Percentiles rank a stretch among this genome's conserved stretches.
Conservation (phyloP, 2,113 vertebrate species). For the Toxotes chatareus region DNA sequence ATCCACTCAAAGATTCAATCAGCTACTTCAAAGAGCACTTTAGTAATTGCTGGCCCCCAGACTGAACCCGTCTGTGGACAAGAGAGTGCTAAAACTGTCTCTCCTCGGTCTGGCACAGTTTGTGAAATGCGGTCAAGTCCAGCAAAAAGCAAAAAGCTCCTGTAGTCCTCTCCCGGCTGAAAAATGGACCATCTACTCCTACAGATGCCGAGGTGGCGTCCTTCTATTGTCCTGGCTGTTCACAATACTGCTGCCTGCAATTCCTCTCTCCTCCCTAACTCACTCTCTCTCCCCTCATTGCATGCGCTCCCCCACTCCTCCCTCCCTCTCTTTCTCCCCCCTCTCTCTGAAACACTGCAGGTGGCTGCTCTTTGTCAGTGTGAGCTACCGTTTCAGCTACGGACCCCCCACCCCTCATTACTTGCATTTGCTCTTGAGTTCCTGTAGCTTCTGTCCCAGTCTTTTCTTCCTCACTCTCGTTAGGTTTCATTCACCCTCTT, state of each 20-base stretch:
- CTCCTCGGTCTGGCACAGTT: conserved; percentile 6
- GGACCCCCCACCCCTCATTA: conserved; percentile 53
- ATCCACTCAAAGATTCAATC: conserved; percentile 43
- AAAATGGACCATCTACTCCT: conserved; percentile 29
- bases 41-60: conserved; percentile 19
- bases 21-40: conserved; percentile 35
- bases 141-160: conserved; percentile 5
- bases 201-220: conserved; percentile 60
- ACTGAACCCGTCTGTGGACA: conserved; percentile 38
- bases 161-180: conserved; percentile 13
- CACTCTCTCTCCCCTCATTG: conserved; percentile 31
- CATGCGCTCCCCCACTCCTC: conserved; percentile 25
- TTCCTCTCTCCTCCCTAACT: conserved; percentile 55
- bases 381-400: conserved; percentile 26
- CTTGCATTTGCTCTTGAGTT: conserved; percentile 21
- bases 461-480: neutral
- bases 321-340: conserved; percentile 20
- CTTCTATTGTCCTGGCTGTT: conserved; percentile 74
- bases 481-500: conserved; percentile 61
- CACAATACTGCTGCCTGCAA: conserved; percentile 61
- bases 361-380: conserved; percentile 73
- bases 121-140: conserved; percentile 6
- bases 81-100: conserved; percentile 1
- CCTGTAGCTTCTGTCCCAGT: conserved; percentile 23
- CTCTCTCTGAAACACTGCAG: conserved; percentile 73